Evolutionary conservation across 1,140 invertebrate species (phyloP), one percentile per base, ranked within the genome.

Genomic region (Nasonia vitripennis): DNA sequence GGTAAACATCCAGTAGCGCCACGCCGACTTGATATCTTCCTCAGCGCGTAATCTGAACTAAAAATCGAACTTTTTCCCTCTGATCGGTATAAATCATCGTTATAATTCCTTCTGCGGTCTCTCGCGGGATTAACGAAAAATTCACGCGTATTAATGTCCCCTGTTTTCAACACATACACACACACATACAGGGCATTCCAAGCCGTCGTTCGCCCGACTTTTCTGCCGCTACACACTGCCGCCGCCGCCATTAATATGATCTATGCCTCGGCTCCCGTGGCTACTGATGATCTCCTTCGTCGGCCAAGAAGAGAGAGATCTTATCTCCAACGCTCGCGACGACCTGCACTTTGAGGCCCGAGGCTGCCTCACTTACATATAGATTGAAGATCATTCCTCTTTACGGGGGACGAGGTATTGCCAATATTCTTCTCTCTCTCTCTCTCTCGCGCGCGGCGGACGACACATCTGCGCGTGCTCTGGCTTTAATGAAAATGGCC

Each of bases 361-460:
- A 82, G 85, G 81, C 85, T 48, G 10, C 77, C 85, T 86, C 77
- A 87, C 87, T 87, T 87, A 87, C 87, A 87, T 87, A 87, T 87
- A 87, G 85, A 87, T 87, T 87, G 85, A 73, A 86, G 79, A 86
- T 82, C 75, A 75, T 82, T 55, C 80, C 80, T 86, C 79, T 86
- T 45, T 81, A 86, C 74, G 80, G 70, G 23, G 23, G 68, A 79
- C 45, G 77, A 34, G 34, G 78, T 78, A 82, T 78, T 82, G 74
- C 74, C 80, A 82, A 86, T 86, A 86, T 86, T 78, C 85, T 71
- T 78, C 55, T 81, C 31, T 85, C 27, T 12, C 77, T n/a, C 41
- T 27, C 27, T 27, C 27, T 27, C 27, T 1, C 27, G 11, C 77
- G n/a, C 41, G 78, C 34, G 45, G 20, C n/a, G 6, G 41, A 14